Percentiles rank a stretch among this genome's conserved stretches.
Conservation (phyloP, 2,888 invertebrate species). For the Labia minor region DNA sequence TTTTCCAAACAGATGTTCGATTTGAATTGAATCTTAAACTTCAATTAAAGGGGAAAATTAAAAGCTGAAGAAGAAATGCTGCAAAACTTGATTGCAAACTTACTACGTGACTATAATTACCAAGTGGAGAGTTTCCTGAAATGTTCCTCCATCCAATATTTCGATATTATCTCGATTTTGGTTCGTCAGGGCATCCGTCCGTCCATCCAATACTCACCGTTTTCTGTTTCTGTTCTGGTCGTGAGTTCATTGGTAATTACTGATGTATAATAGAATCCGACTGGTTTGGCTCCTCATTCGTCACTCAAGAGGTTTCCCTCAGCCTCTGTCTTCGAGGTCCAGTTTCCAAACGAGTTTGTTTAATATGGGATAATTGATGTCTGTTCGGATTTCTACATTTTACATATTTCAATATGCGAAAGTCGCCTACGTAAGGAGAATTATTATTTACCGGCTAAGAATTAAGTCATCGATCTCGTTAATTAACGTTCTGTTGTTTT, state of each 20-base stretch:
- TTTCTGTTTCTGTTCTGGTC: background rate
- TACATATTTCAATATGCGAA: slow-evolving; percentile 3
- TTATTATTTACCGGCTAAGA: background rate
- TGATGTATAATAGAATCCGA: background rate
- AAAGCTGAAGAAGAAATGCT: background rate
- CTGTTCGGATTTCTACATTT: background rate
- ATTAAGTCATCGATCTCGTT: background rate
- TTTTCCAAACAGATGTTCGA: too few relatives aligned
- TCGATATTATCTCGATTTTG: too few relatives aligned
- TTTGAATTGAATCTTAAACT: too few relatives aligned
- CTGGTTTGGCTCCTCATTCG: slow-evolving; percentile 2
- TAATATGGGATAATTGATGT: slow-evolving; percentile 3
- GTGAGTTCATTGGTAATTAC: background rate
- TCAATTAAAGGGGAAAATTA: too few relatives aligned
- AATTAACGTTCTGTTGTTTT: too few relatives aligned
- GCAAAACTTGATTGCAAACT: slow-evolving; percentile 13
- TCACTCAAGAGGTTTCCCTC: background rate
- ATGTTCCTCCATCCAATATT: too few relatives aligned
- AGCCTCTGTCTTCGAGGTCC: background rate
- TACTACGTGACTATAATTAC: background rate
- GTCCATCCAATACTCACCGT: too few relatives aligned
- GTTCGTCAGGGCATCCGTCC: too few relatives aligned
- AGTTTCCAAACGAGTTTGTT: slow-evolving; percentile 3
- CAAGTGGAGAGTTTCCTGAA: background rate
- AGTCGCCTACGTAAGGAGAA: slow-evolving; percentile 2